phyloP scores from a whole-genome alignment of 2,113 vertebrate genomes.

The Oncorhynchus tshawytscha region DNA sequence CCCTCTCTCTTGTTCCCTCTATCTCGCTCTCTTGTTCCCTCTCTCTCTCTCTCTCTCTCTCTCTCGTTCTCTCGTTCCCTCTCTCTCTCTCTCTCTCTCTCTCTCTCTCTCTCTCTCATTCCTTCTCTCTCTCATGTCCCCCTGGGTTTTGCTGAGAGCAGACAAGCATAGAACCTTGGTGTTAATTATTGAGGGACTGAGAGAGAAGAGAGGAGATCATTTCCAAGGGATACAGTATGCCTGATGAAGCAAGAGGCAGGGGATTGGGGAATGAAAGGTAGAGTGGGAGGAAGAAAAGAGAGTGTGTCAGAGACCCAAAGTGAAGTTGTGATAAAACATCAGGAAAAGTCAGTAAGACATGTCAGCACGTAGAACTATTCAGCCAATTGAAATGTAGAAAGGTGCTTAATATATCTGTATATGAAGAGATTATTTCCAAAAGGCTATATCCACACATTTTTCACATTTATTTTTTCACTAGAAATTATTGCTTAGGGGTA shows the following conservation, averaged over 20 bases:
- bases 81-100: too few relatives aligned
- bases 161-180: conserved; percentile 35
- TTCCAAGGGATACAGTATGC: conserved; percentile 7
- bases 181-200: conserved; percentile 46
- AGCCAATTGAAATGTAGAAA: background rate
- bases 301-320: background rate
- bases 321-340: background rate
- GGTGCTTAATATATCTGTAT: too few relatives aligned
- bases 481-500: too few relatives aligned
- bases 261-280: background rate
- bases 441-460: too few relatives aligned
- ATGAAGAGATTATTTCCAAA: too few relatives aligned
- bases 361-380: conserved; percentile 1
- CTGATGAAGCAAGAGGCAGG: conserved; percentile 15
- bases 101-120: background rate
- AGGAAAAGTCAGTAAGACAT: conserved; percentile 6
- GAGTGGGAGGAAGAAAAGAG: background rate
- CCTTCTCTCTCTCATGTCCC: conserved; percentile 19
- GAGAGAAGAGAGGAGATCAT: conserved; percentile 12
- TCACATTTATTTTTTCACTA: too few relatives aligned
- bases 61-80: too few relatives aligned
- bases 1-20: too few relatives aligned
- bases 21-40: too few relatives aligned
- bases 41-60: too few relatives aligned
- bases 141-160: conserved; percentile 21